These are phyloP conservation scores for Dicerorhinus sumatrensis DNA, from an alignment of 2,113 vertebrate species.

Conservation along the genomic window DNA sequence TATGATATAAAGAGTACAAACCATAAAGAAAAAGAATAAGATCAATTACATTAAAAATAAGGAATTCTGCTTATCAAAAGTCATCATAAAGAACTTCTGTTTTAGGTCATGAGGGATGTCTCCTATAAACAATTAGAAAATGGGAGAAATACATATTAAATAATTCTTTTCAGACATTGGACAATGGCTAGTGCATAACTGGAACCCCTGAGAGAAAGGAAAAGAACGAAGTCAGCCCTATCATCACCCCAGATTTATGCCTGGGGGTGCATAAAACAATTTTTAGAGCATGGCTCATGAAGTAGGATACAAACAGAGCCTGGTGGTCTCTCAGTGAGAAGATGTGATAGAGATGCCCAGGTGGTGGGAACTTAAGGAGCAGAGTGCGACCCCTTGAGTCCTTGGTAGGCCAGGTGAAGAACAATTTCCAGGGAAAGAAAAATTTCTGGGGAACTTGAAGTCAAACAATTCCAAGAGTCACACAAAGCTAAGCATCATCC, in stretches of 20 bases:
- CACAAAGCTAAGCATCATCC: neutral
- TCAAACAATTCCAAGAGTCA: neutral
- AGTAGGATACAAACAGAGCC: neutral
- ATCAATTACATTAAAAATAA: neutral
- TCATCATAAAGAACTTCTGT: neutral
- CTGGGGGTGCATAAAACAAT: no score
- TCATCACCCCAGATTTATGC: neutral
- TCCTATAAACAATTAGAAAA: neutral
- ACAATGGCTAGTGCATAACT: neutral
- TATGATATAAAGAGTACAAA: neutral
- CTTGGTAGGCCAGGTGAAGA: neutral
- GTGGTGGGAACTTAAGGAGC: neutral
- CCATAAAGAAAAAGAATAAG: neutral
- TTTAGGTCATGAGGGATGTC: neutral
- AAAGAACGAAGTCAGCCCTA: neutral
- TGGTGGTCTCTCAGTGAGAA: neutral
- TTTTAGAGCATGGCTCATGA: neutral
- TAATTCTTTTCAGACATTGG: neutral
- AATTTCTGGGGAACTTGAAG: neutral
- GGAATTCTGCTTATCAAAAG: neutral
- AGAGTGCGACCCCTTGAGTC: neutral
- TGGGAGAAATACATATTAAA: neutral
- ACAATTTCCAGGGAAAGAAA: neutral
- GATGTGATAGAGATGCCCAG: neutral
- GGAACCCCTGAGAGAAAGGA: neutral